Conservation (phyloP, 1,140 invertebrate species). For the Ridgeia piscesae region DNA sequence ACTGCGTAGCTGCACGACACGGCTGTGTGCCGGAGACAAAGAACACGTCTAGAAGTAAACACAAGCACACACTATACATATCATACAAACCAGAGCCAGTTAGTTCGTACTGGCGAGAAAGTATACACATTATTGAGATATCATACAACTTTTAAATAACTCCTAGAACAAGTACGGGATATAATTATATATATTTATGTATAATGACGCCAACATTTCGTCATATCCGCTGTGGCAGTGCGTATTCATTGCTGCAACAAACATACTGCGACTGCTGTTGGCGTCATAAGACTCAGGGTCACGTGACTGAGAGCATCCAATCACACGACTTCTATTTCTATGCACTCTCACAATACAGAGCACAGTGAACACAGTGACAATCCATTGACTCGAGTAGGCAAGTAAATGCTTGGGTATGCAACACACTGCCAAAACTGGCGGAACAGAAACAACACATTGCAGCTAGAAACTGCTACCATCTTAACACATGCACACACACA, state of each 20-base stretch:
- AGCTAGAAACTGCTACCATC: neutral
- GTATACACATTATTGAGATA: neutral
- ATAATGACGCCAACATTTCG: neutral
- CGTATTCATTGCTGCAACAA: neutral
- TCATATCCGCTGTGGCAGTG: neutral
- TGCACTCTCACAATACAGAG: neutral
- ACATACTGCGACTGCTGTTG: neutral
- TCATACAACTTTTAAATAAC: neutral
- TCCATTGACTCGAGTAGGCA: neutral
- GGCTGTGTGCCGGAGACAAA: neutral
- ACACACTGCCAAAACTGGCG: neutral
- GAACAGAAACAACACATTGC: neutral
- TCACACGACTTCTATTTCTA: neutral
- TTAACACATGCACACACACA: neutral
- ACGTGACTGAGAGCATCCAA: neutral
- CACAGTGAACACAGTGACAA: neutral
- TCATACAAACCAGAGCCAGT: neutral
- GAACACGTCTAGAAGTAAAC: neutral
- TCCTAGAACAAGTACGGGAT: neutral
- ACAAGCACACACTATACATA: neutral
- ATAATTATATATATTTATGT: neutral
- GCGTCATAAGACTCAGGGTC: neutral
- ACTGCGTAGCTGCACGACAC: neutral
- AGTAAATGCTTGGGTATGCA: slow-evolving; percentile 1
- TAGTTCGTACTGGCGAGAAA: neutral